These are phyloP conservation scores for Thysanoteuthis rhombus DNA, from an alignment of 2,888 invertebrate genomes.

Conservation along the genomic window DNA sequence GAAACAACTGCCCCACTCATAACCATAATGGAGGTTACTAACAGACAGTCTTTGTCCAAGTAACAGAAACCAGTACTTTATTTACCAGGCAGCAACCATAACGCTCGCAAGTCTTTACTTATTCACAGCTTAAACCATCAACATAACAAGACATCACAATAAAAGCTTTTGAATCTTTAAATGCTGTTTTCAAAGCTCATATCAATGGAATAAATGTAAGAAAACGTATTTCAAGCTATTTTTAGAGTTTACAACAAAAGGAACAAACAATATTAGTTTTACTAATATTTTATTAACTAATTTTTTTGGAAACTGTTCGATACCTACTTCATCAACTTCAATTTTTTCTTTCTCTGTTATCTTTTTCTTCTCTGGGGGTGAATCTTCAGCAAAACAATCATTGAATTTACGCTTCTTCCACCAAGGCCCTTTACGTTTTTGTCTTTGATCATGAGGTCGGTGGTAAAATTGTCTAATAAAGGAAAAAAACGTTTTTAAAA, in stretches of 20 bases:
- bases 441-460: neutral
- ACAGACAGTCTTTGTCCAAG: no score
- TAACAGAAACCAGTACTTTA: no score
- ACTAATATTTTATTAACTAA: neutral
- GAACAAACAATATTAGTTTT: neutral
- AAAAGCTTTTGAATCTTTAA: neutral
- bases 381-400: neutral
- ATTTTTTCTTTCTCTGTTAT: neutral
- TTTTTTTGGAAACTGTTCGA: neutral
- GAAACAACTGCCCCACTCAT: no score
- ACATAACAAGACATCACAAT: no score
- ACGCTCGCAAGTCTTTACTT: no score
- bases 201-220: neutral
- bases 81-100: no score
- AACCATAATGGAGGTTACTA: no score
- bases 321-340: neutral
- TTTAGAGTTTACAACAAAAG: neutral
- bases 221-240: neutral
- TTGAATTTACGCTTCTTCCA: neutral
- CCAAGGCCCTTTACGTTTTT: neutral
- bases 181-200: neutral
- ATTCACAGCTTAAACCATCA: no score
- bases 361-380: neutral
- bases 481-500: neutral
- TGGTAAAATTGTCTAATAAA: constrained; percentile 36